These are phyloP conservation scores for Ibidorhyncha struthersii DNA, from an alignment of 2,113 vertebrate species.

Conservation along the genomic window DNA sequence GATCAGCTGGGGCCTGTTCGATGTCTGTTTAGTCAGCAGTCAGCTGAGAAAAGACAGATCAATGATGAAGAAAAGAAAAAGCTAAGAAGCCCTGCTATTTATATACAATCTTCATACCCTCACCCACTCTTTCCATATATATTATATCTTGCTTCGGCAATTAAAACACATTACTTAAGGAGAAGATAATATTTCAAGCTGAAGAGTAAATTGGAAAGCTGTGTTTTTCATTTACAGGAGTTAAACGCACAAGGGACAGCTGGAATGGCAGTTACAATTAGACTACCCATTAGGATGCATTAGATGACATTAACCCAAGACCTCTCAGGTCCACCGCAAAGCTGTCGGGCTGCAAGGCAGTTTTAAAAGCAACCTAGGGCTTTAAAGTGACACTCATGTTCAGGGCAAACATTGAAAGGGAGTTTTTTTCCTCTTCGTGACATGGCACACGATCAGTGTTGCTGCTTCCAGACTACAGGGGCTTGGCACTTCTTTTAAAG, in stretches of 20 bases:
- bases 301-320: slow-evolving; percentile 72
- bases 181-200: slow-evolving; percentile 55
- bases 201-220: slow-evolving; percentile 48
- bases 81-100: background rate
- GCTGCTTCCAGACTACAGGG: background rate
- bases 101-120: background rate
- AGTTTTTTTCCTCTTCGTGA: background rate
- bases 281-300: slow-evolving; percentile 64
- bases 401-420: background rate
- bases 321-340: slow-evolving; percentile 60
- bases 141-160: slow-evolving; percentile 37
- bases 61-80: background rate
- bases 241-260: slow-evolving; percentile 61
- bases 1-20: background rate
- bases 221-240: slow-evolving; percentile 64
- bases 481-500: slow-evolving; percentile 18
- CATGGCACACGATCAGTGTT: background rate
- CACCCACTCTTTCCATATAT: background rate
- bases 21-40: background rate
- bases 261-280: slow-evolving; percentile 69
- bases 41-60: background rate
- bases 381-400: slow-evolving; percentile 40
- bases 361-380: slow-evolving; percentile 23
- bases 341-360: background rate
- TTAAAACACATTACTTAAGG: slow-evolving; percentile 48